Evolutionary conservation across 1,140 invertebrate genomes (phyloP), one percentile per base, ranked within the genome.

Genomic region (Zaprionus inermis): DNA sequence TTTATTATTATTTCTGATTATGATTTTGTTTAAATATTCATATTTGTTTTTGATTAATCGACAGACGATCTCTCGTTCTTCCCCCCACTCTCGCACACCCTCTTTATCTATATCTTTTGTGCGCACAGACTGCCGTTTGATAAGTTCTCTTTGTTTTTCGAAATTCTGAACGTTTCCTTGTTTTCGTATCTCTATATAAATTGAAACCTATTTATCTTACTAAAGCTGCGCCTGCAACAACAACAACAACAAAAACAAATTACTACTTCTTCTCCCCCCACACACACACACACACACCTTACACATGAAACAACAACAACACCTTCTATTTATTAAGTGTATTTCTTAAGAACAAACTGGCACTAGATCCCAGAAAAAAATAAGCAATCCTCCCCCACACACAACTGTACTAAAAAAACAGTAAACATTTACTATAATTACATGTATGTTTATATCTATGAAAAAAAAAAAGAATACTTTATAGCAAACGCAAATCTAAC

Each of bases 211-310:
- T 64, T 34, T n/a, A 68, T 76, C 69, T 72, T 59, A 76, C 69
- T 72, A 71, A 76, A 76, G 68, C 73, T 72, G 68, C 79, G 76
- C 72, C 79, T 88, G 71, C 76, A 76, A 54, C 68, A 76, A 78
- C 70, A 81, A 81, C 46, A 76, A 84, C 63, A 69, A 81, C n/a
- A 57, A 76, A 83, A 56, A 63, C 69, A 52, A 30, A 73, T 36
- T 57, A 61, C 34, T 41, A 74, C 38, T 59, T 63, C 72, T 60
- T 44, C 60, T 55, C 55, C 44, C 44, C 57, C 41, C 64, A 73
- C 75, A 76, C 69, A 57, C 56, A 58, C n/a, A 41, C n/a, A n/a
- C 20, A 70, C 28, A 64, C 68, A 61, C 36, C 14, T n/a, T 10
- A 72, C 49, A 63, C 56, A 55, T 57, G 59, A 54, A 60, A 57